These are phyloP conservation scores for Buphagus erythrorhynchus DNA, from an alignment of 2,797 vertebrate genomes.

Conservation along the genomic window DNA sequence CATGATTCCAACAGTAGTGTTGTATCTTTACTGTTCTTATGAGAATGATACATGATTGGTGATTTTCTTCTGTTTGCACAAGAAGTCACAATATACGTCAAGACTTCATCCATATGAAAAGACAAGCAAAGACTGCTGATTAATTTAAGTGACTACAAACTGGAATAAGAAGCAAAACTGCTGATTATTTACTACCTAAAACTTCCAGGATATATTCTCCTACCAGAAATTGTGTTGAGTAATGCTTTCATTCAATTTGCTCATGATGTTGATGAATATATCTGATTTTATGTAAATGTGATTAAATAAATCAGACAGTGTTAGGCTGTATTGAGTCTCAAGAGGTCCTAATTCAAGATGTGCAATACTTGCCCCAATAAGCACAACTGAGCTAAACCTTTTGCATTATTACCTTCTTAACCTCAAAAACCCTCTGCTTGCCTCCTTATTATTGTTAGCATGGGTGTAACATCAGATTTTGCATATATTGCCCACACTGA, in stretches of 20 bases:
- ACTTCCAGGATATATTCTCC: neutral
- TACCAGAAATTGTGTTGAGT: neutral
- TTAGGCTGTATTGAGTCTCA: neutral
- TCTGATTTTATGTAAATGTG: slow-evolving; percentile 32
- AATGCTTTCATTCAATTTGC: neutral
- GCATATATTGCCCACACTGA: neutral
- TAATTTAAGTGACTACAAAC: neutral
- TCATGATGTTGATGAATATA: neutral
- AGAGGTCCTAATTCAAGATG: slow-evolving; percentile 34
- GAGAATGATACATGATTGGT: neutral
- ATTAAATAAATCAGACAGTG: slow-evolving; percentile 55
- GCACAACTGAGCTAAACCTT: neutral
- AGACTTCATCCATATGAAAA: neutral
- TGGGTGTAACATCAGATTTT: neutral
- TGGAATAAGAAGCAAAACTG: neutral
- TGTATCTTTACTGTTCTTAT: neutral
- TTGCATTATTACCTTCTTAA: neutral
- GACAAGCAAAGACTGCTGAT: neutral
- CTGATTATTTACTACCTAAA: neutral
- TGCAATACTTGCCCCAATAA: slow-evolving; percentile 15
- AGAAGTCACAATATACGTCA: neutral
- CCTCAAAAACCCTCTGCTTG: neutral
- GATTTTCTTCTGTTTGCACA: neutral
- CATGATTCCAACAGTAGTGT: accelerated
- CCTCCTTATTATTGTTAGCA: neutral